Evolutionary conservation across 2,797 vertebrate genomes (phyloP).

Genomic region (Melanogrammus aeglefinus): DNA sequence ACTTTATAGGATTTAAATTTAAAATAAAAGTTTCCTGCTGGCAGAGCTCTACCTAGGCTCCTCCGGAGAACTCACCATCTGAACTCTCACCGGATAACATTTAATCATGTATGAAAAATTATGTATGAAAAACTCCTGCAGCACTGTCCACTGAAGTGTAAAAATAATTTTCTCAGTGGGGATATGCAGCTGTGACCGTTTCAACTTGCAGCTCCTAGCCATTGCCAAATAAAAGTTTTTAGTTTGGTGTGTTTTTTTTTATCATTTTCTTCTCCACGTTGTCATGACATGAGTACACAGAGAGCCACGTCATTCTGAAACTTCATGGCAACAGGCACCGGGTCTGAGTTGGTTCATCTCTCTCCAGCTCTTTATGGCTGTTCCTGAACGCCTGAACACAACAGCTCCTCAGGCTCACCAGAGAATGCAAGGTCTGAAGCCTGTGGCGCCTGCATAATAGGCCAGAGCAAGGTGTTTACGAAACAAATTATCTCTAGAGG

Average conservation of each 20-base stretch:
- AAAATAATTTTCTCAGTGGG: neutral
- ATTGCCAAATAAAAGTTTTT: neutral
- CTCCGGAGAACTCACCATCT: too few species aligned
- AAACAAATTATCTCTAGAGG: conserved; percentile 40
- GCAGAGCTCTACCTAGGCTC: too few species aligned
- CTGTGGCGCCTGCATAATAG: neutral
- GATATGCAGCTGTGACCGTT: neutral
- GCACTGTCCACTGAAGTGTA: neutral
- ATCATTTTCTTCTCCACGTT: neutral
- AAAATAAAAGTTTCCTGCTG: too few species aligned
- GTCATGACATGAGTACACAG: neutral
- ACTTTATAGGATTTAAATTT: neutral
- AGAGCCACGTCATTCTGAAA: neutral
- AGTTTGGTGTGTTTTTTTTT: neutral
- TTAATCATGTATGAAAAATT: too few species aligned
- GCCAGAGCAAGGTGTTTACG: conserved; percentile 33
- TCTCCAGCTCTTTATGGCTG: neutral
- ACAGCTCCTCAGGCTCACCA: neutral
- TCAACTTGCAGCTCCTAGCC: neutral
- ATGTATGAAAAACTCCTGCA: neutral
- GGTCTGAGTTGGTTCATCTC: neutral
- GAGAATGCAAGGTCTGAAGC: neutral
- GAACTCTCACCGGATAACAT: too few species aligned
- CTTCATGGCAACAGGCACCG: neutral
- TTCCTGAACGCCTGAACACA: neutral